Evolutionary conservation across 2,797 vertebrate species (phyloP), one percentile per base, ranked within the genome.

Genomic region (Xenentodon cancila): DNA sequence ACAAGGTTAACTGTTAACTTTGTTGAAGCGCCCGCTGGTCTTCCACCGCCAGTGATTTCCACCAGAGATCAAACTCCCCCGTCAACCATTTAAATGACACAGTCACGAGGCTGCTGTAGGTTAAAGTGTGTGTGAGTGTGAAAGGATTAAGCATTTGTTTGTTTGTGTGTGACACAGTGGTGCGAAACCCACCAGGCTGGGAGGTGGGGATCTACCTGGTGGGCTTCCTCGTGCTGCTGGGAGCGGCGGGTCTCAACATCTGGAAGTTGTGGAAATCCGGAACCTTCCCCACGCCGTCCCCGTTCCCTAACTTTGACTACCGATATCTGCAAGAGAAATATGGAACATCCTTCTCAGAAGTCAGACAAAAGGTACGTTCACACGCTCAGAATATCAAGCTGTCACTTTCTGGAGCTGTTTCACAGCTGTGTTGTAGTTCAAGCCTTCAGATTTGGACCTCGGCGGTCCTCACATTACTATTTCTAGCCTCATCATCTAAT

Each of bases 251-350:
- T 2, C 59, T 97, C 78, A 99, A 97, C 88, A 94, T 99, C 75
- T 99, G 98, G 98, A 98, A 95, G 82, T 88, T 99, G 45, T 98
- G 95, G 95, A 96, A 94, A 21, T 98, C 97, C 0, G 97, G 97
- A 12, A 92, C 90, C 52, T 99, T 97, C 81, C 96, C 98, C 0
- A 89, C 94, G 0, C 97, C 97, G 0, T 98, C 97, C 1, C 98
- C 98, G 0, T 99, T 97, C 84, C 97, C 97, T 2, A 99, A 99
- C 91, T 99, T 98, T 6, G 95, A 99, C 90, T 97, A 97, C 84
- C 93, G 95, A 9, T 98, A 98, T 85, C 94, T 99, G 50, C 94
- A 97, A 88, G 94, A 96, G 68, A 99, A 99, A 84, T 99, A 99
- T 43, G 97, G 97, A 16, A 94, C 87, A 2, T 93, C 91, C 1